Conservation (phyloP, 37 sponge, comb jelly and placozoan species). For the Ianthella basta region DNA sequence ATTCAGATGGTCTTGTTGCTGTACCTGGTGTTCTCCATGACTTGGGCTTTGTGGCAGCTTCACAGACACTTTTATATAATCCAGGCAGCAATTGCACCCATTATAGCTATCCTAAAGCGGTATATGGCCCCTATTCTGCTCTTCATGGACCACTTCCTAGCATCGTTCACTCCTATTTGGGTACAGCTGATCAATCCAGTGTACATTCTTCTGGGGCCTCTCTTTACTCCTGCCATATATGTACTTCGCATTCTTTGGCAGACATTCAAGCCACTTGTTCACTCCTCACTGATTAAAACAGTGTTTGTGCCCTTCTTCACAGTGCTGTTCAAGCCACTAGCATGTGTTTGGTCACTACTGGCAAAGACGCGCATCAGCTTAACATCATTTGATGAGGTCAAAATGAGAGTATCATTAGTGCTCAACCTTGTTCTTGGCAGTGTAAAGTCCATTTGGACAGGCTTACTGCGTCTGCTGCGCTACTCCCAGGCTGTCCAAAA, state of each 20-base stretch:
- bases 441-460: conserved; percentile 45
- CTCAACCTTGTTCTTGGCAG: conserved; percentile 40
- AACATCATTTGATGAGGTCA: conserved; percentile 50
- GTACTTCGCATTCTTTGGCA: conserved; percentile 20
- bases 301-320: not conserved
- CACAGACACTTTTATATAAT: conserved; percentile 84
- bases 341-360: conserved; percentile 27
- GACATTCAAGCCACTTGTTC: conserved; percentile 5
- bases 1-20: conserved; percentile 58
- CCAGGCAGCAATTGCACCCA: conserved; percentile 56
- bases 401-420: conserved; percentile 39
- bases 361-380: conserved; percentile 58
- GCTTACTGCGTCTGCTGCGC: conserved; percentile 44
- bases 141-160: conserved; percentile 38
- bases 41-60: conserved; percentile 93
- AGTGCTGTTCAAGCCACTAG: conserved; percentile 27
- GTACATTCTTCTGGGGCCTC: conserved; percentile 43
- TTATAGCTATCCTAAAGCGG: conserved; percentile 43
- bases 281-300: not conserved
- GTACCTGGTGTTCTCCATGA: conserved; percentile 66
- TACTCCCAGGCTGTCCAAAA: conserved; percentile 42
- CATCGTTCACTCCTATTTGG: conserved; percentile 64
- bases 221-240: conserved; percentile 31
- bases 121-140: conserved; percentile 56
- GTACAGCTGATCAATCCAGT: conserved; percentile 56